These are phyloP conservation scores for Melitaea cinxia DNA, from an alignment of 1,140 invertebrate genomes.

Conservation along the genomic window DNA sequence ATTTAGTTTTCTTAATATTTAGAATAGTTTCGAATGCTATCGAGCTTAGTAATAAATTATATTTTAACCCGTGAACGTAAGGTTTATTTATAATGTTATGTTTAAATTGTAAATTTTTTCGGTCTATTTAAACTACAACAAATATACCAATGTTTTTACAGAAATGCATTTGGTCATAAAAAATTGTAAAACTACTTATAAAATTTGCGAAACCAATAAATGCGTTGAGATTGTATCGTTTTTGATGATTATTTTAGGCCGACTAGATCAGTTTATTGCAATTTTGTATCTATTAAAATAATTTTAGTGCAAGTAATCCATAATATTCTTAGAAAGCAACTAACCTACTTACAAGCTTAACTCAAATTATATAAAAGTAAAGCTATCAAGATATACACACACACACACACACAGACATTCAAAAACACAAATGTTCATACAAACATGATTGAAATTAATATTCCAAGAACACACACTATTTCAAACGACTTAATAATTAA, in stretches of 20 bases:
- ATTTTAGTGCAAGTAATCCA: background rate
- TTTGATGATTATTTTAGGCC: background rate
- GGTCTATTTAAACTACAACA: too few species aligned
- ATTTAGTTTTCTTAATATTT: too few species aligned
- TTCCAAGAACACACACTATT: background rate
- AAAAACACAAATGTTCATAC: background rate
- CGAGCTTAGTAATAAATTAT: too few species aligned
- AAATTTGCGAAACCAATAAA: too few species aligned
- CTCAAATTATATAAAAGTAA: constrained; percentile 6
- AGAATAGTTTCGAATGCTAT: too few species aligned
- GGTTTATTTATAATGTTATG: too few species aligned
- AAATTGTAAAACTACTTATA: background rate
- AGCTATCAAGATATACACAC: background rate
- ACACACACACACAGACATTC: background rate
- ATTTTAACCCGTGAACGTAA: too few species aligned
- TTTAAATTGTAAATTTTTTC: too few species aligned
- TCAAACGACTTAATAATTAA: background rate
- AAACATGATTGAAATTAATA: background rate
- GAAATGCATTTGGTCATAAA: background rate
- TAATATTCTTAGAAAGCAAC: background rate
- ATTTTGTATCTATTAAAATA: background rate
- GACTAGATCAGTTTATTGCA: constrained; percentile 15
- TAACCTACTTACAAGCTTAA: background rate
- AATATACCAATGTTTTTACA: too few species aligned
- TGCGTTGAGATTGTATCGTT: too few species aligned